Percentiles rank a stretch among this genome's conserved stretches.
Conservation (phyloP, 1,140 invertebrate species). For the Drosophila ficusphila region DNA sequence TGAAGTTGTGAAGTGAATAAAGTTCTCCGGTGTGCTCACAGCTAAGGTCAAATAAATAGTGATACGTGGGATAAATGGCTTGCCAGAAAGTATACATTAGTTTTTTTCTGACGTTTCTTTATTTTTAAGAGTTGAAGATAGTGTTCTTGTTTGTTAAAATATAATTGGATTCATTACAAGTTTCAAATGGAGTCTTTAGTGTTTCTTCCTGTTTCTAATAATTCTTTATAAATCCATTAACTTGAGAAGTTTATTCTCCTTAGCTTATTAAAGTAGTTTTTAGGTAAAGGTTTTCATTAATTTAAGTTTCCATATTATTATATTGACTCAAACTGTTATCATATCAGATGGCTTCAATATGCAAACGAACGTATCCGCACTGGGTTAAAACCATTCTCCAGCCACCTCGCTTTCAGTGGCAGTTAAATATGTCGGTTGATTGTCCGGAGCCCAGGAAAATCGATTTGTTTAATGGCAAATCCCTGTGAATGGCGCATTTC, state of each 20-base stretch:
- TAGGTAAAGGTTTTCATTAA: too few species aligned
- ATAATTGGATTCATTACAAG: too few species aligned
- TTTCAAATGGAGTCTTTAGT: too few species aligned
- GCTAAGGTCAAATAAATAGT: not conserved
- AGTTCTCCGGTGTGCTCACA: constrained; percentile 2
- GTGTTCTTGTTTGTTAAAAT: too few species aligned
- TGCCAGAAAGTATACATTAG: too few species aligned
- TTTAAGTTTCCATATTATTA: too few species aligned
- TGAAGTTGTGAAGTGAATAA: constrained; percentile 32
- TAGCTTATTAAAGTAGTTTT: too few species aligned
- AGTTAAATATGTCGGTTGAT: constrained; percentile 24
- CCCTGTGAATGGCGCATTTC: constrained; percentile 44
- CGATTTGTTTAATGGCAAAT: constrained; percentile 67
- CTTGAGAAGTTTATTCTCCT: too few species aligned
- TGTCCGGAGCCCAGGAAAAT: constrained; percentile 42
- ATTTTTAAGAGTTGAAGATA: too few species aligned
- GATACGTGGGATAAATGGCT: not conserved
- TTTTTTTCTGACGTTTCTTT: too few species aligned
- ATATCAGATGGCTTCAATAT: not conserved
- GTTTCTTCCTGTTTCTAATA: too few species aligned
- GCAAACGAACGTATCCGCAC: not conserved
- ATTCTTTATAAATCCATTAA: too few species aligned
- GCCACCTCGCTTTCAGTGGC: not conserved
- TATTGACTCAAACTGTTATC: not conserved
- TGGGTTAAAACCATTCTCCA: constrained; percentile 22